Evolutionary conservation across 1,140 invertebrate genomes (phyloP), one percentile per base, ranked within the genome.

Genomic region (Battus philenor): DNA sequence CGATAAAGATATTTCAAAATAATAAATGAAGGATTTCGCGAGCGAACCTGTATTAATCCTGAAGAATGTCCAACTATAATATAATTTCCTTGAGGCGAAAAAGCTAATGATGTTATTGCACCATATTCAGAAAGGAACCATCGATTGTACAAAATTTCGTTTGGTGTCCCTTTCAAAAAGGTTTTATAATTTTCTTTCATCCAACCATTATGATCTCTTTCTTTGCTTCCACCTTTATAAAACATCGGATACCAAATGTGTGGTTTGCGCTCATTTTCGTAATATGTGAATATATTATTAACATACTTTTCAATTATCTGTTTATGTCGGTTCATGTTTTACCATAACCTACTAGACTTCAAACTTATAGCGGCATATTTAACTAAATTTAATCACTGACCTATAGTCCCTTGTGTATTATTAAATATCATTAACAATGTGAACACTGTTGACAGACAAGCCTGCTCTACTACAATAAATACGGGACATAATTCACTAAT

Each of bases 41-140:
- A n/a, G n/a, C 30, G 11, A 67, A 79, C 77, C 70, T 83, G 75
- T 39, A 83, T 70, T 50, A 69, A 47, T 33, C 79, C 79, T 11
- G 75, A 68, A 15, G 73, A 63, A 62, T 84, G 70, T 2, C 79
- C 79, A 27, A 70, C 74, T 34, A 84, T 65, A 58, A 81, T 60
- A 52, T 71, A 55, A 34, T 44, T 45, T 20, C 77, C 80, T 50
- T 68, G 64, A 15, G 61, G 63, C 13, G 68, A 64, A 53, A 70
- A 84, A 45, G 55, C 51, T 48, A 78, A 27, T 7, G 75, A 52
- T 9, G 73, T 76, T 39, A 81, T 68, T 33, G 59, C 62, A 4
- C 80, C 79, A 27, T 54, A 50, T 58, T 83, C 79, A 2, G 61
- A 62, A 36, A 57, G 54, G 44, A 49, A 76, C 77, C 77, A 83